These are phyloP conservation scores for Mesorhabditis spiculigera DNA, from an alignment of 2,888 invertebrate genomes.

Conservation along the genomic window DNA sequence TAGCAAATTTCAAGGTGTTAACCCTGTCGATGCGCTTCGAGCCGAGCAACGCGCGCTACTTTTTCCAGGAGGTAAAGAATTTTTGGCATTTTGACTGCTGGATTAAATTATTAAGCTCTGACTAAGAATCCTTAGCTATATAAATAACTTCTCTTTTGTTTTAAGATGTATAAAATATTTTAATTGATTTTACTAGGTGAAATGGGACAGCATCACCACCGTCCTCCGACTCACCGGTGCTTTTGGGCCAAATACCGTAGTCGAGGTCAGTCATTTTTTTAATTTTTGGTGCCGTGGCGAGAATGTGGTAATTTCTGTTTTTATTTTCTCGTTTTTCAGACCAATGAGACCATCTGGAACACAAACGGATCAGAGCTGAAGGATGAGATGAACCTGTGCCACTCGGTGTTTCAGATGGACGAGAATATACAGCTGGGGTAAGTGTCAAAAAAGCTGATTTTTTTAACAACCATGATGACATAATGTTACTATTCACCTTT, in stretches of 20 bases:
- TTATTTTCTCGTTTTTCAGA: constrained; percentile 9
- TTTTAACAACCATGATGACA: not conserved
- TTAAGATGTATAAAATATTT: not conserved
- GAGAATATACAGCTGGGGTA: constrained; percentile 32
- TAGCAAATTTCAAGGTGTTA: constrained; percentile 67
- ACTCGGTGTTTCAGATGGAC: constrained; percentile 45
- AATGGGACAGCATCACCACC: constrained; percentile 87
- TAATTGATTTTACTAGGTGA: constrained; percentile 68
- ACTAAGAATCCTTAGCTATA: not conserved
- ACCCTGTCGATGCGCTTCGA: constrained; percentile 98
- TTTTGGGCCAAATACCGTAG: constrained; percentile 64
- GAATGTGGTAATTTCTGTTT: not conserved
- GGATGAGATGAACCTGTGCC: constrained; percentile 35
- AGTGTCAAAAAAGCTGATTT: constrained; percentile 6
- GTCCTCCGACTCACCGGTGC: constrained; percentile 87
- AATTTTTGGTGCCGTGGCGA: not conserved
- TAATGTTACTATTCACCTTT: not conserved
- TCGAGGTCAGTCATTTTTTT: constrained; percentile 16
- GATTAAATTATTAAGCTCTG: too few species aligned
- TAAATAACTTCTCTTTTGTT: not conserved
- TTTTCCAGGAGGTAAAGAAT: constrained; percentile 78
- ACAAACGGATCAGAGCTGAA: constrained; percentile 17
- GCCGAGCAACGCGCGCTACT: constrained; percentile 96
- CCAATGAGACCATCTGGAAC: constrained; percentile 33
- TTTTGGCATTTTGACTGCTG: not conserved